Conservation (phyloP, 2,797 vertebrate species). For the Amblyraja radiata region DNA sequence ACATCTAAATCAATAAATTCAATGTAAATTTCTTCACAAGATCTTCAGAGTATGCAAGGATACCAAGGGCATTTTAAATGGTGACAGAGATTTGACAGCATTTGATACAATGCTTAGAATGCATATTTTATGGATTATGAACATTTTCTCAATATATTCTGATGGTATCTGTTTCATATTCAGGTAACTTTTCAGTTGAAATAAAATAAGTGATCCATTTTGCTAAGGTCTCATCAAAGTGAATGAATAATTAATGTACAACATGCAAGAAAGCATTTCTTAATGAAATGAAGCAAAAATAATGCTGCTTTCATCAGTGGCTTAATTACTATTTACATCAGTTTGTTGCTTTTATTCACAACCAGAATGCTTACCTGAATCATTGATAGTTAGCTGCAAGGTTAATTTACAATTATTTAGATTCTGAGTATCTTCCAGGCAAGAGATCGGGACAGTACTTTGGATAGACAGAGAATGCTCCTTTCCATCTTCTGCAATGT, state of each 20-base stretch:
- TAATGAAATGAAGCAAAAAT: not conserved
- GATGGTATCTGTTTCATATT: not conserved
- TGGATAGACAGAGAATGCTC: slow-evolving; percentile 58
- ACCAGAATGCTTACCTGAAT: slow-evolving; percentile 57
- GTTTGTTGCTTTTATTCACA: not conserved
- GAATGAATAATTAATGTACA: not conserved
- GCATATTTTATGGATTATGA: not conserved
- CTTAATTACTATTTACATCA: not conserved
- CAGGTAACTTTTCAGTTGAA: not conserved
- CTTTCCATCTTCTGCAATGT: slow-evolving; percentile 62
- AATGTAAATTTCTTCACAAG: not conserved
- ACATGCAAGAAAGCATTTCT: not conserved
- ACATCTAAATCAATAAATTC: not conserved
- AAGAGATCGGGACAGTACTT: slow-evolving; percentile 70
- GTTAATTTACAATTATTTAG: slow-evolving; percentile 58
- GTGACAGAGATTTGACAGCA: no score
- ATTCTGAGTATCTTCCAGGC: slow-evolving; percentile 44
- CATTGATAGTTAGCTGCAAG: slow-evolving; percentile 57
- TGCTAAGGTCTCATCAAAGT: no score
- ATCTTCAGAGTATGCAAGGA: not conserved
- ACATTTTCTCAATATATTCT: not conserved
- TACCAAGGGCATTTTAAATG: not conserved
- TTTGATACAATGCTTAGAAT: not conserved
- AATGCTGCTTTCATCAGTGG: not conserved
- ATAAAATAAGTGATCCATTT: not conserved